Base-by-base conservation (phyloP, 2,797 vertebrate species). In the Gastrophryne carolinensis region DNA sequence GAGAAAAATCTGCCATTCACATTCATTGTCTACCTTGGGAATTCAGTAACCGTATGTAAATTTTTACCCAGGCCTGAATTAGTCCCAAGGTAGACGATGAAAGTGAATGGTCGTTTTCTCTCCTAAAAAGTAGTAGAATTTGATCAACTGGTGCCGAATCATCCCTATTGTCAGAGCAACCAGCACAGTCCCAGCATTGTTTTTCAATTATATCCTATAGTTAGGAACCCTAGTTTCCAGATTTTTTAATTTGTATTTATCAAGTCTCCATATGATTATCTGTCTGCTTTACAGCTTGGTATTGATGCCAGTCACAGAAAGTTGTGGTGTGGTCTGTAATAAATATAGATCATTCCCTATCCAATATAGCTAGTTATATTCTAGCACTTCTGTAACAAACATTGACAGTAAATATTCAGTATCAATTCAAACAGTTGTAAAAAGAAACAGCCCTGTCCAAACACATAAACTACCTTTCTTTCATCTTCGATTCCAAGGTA, bases 401-500 rank as follows among this genome's bases (percentile, higher is more conserved):
- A 44, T 53, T 47, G 30, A 57, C 39, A 30, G 47, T 57, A 70
- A 70, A 57, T 70, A 58, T 23, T 58, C 53, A 70, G n/a, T 17
- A 32, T 56, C 37, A 29, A 19, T 58, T 58, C 7, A 70, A 41
- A 15, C 54, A 70, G 35, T 58, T 44, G 67, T 58, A 58, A 57
- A 70, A 58, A 30, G 53, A 56, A 68, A 56, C 34, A 41, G 50
- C 65, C 44, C 44, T 54, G 49, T 56, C 23, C 44, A 62, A 34
- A 62, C 34, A 49, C 53, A 66, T 67, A 66, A 74, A 66, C 47
- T 23, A 34, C 35, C 41, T 44, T 52, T 57, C 21, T 57, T 32
- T 27, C 34, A 3, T 57, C 72, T 44, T 74, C 72, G 57, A 67
- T 74, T 74, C 57, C 37, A 57, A 56, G 35, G 72, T 67, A 29